Evolutionary conservation across 2,797 vertebrate genomes (phyloP).

Genomic region (Capromys pilorides): DNA sequence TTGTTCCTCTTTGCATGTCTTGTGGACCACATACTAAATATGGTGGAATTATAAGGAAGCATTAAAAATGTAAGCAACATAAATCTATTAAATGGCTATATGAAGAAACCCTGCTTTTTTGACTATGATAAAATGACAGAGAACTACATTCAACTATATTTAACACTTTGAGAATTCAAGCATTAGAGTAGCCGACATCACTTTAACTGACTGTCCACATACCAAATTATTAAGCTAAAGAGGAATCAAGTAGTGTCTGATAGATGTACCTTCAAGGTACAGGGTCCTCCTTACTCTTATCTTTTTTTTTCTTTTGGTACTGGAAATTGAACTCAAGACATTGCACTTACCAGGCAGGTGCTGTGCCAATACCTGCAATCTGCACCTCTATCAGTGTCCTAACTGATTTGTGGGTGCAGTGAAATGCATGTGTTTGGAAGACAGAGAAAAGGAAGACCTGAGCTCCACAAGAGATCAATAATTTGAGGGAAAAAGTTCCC

Average conservation of each 20-base stretch:
- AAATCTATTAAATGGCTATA: not conserved
- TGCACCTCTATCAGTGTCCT: not conserved
- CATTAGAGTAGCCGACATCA: not conserved
- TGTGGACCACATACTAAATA: not conserved
- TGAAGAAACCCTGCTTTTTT: not conserved
- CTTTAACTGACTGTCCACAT: not conserved
- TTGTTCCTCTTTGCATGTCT: no score
- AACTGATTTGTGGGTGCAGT: not conserved
- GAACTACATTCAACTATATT: slow-evolving; percentile 22
- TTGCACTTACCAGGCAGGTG: no score
- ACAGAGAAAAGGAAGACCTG: not conserved
- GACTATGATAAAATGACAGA: not conserved
- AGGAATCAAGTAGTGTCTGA: not conserved
- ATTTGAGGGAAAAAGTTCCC: not conserved
- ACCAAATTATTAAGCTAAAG: not conserved
- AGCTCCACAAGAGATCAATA: not conserved
- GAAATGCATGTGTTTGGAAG: not conserved
- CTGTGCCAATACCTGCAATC: no score
- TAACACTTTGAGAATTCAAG: slow-evolving; percentile 43
- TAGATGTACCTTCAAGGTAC: not conserved
- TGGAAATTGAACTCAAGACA: no score
- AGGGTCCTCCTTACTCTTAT: not conserved
- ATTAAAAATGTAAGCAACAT: slow-evolving; percentile 9
- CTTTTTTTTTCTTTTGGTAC: not conserved
- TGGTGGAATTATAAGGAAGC: not conserved